A percentile compares a stretch with the other conserved stretches of the same genome.
Evolutionary conservation across 2,797 vertebrate genomes (phyloP).

Genomic region (Amblyopsis hoosieri): DNA sequence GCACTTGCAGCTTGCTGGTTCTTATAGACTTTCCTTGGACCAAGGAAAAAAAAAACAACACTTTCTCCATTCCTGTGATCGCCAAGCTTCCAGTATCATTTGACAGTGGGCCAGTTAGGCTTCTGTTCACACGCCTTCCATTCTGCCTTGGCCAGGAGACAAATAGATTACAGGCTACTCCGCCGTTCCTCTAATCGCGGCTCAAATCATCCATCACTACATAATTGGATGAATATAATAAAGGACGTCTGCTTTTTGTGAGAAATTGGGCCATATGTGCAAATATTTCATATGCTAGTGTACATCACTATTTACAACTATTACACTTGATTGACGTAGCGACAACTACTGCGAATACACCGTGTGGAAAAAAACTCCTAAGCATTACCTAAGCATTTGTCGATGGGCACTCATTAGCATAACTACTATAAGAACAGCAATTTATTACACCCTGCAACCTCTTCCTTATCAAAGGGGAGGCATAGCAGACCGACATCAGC

Average conservation of each 20-base stretch:
- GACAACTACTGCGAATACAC: too few species aligned
- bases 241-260: too few species aligned
- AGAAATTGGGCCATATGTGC: too few species aligned
- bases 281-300: too few species aligned
- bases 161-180: slow-evolving; percentile 18
- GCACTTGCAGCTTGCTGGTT: slow-evolving; percentile 22
- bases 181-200: background rate
- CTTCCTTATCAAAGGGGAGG: slow-evolving; percentile 28
- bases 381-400: too few species aligned
- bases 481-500: slow-evolving; percentile 24
- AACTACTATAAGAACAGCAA: slow-evolving; percentile 1
- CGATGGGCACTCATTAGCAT: too few species aligned
- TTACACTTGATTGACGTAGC: background rate
- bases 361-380: too few species aligned
- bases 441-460: slow-evolving; percentile 14
- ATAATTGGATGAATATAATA: background rate
- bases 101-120: background rate
- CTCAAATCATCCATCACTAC: slow-evolving; percentile 20
- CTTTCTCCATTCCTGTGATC: slow-evolving; percentile 21
- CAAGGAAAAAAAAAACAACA: slow-evolving; percentile 7
- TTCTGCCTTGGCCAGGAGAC: slow-evolving; percentile 18
- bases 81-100: slow-evolving; percentile 1
- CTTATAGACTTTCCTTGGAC: slow-evolving; percentile 14
- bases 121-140: slow-evolving; percentile 5
- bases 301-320: background rate